Conservation (phyloP, 2,797 vertebrate species). For the Onychomys arenicola region DNA sequence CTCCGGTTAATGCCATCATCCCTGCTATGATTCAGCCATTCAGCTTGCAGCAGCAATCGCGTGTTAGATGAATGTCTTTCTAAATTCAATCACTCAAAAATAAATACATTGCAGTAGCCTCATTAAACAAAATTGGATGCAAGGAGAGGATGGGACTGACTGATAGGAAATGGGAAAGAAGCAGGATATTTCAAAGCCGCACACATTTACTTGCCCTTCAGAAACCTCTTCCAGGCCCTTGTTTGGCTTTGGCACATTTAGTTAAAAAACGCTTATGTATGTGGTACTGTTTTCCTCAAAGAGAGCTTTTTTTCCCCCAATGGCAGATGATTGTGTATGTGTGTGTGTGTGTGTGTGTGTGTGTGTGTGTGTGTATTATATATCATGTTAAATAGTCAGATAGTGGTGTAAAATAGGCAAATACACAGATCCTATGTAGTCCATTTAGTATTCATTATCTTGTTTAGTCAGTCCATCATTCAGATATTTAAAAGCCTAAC, state of each 20-base stretch:
- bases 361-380: too few relatives aligned
- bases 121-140: conserved; percentile 82
- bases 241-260: not conserved
- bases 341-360: too few relatives aligned
- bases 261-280: conserved; percentile 18
- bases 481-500: conserved; percentile 44
- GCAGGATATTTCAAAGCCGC: conserved; percentile 63
- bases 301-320: not conserved
- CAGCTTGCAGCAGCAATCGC: conserved; percentile 72
- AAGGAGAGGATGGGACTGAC: conserved; percentile 62
- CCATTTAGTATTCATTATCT: not conserved
- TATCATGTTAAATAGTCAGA: not conserved
- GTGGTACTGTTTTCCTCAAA: not conserved
- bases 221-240: conserved; percentile 45
- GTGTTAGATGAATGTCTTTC: conserved; percentile 78
- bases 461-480: conserved; percentile 9
- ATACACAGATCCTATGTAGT: not conserved
- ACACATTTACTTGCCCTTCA: conserved; percentile 53
- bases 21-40: conserved; percentile 73
- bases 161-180: conserved; percentile 76
- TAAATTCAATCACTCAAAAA: conserved; percentile 83
- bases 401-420: conserved; percentile 7
- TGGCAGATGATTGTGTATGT: conserved; percentile 34
- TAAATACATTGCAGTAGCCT: conserved; percentile 81
- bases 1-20: conserved; percentile 70